Conservation (phyloP, 2,113 vertebrate genomes). For the Tiliqua scincoides region DNA sequence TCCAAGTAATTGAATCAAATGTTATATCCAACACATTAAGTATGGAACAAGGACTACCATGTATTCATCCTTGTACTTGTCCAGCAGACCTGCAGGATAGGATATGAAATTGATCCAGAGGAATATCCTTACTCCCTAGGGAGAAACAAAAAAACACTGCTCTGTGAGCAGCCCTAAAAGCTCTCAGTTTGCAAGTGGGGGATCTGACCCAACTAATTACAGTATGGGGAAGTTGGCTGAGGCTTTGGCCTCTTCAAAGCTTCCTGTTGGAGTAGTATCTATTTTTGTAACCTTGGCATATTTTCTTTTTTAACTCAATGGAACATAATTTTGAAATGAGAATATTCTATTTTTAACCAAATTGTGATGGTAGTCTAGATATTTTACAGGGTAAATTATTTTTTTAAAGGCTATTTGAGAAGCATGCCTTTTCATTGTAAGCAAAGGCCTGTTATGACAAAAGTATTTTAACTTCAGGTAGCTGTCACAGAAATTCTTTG, state of each 20-base stretch:
- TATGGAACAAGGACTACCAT: neutral
- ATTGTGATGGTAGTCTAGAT: neutral
- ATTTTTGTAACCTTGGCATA: neutral
- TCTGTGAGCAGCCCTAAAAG: conserved; percentile 27
- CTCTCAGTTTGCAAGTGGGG: neutral
- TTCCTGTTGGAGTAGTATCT: neutral
- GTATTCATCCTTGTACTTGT: neutral
- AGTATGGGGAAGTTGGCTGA: neutral
- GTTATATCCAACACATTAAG: neutral
- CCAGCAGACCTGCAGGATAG: conserved; percentile 6
- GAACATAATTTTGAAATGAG: conserved; percentile 29
- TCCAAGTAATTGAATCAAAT: neutral
- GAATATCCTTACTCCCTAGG: conserved; percentile 32
- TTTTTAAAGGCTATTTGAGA: conserved; percentile 19
- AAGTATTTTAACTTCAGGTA: neutral
- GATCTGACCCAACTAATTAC: neutral
- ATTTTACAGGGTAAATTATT: neutral
- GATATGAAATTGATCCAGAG: neutral
- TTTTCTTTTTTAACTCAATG: neutral
- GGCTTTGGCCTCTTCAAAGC: conserved; percentile 18
- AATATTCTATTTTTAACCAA: conserved; percentile 11
- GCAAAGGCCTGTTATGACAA: neutral
- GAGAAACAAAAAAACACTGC: conserved; percentile 6
- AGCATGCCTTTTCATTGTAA: neutral
- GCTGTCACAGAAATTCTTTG: neutral